Evolutionary conservation across 2,888 invertebrate species (phyloP).

Genomic region (Melieria crassipennis): DNA sequence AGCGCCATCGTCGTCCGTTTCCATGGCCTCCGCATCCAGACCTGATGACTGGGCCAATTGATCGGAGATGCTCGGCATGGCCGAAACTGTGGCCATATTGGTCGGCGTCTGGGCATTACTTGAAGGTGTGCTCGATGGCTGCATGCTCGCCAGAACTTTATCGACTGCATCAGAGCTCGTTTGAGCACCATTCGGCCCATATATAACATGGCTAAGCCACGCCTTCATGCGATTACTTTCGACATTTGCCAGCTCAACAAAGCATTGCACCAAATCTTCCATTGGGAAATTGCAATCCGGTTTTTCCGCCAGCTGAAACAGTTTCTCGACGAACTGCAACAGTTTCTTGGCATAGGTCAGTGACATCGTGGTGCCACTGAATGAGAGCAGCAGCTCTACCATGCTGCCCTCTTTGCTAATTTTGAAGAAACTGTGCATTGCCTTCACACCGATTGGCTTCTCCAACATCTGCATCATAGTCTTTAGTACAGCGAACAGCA

Average conservation of each 20-base stretch:
- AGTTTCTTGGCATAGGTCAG: conserved; percentile 80
- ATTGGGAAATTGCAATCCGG: conserved; percentile 72
- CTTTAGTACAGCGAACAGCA: conserved; percentile 67
- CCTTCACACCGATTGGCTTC: conserved; percentile 81
- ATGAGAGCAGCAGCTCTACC: conserved; percentile 81
- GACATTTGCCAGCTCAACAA: conserved; percentile 73
- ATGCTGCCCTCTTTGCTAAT: conserved; percentile 74
- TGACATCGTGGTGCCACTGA: conserved; percentile 78
- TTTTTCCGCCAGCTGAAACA: conserved; percentile 75
- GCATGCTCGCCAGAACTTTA: conserved; percentile 46
- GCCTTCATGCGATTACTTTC: conserved; percentile 72
- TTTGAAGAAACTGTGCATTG: conserved; percentile 84
- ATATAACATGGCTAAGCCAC: conserved; percentile 75
- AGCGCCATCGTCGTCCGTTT: conserved; percentile 66
- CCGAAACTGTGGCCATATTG: conserved; percentile 66
- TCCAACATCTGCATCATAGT: conserved; percentile 90
- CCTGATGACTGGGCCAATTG: conserved; percentile 57
- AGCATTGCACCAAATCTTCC: conserved; percentile 74
- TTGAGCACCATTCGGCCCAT: conserved; percentile 67
- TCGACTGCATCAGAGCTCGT: conserved; percentile 44
- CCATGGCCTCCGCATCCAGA: conserved; percentile 62
- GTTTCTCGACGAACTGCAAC: conserved; percentile 81
- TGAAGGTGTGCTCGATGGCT: conserved; percentile 66
- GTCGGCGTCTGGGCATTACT: conserved; percentile 69
- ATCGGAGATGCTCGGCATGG: conserved; percentile 65